Base-by-base conservation (phyloP, 2,113 vertebrate species). In the Cygnus atratus region DNA sequence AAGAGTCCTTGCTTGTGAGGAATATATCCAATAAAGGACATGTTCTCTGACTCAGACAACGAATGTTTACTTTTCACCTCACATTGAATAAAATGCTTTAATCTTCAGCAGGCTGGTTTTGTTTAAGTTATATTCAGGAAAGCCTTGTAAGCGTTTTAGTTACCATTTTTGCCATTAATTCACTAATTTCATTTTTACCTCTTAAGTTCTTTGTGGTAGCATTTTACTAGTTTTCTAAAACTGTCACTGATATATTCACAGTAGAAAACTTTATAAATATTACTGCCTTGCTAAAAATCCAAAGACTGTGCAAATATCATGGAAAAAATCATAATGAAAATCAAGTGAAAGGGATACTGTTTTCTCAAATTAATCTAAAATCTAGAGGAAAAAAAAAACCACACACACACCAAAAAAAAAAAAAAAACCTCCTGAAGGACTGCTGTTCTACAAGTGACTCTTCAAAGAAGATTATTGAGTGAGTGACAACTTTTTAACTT, bases 31-130 rank as follows among this genome's bases (percentile, higher is more conserved):
- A 84, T 50, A 24, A 50, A 78, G 87, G 61, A 48, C 41, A 80
- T 78, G 57, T 78, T 76, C 75, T 70, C 87, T 79, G 39, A 31
- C 90, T 84, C 61, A 74, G 66, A 90, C 92, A 70, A 66, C 18
- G 15, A 52, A 39, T 29, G 48, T 87, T 92, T 35, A 58, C 88
- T 92, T 88, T 76, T 79, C 54, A 77, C 41, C 62, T 68, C 0
- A 0, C 62, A 41, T 74, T 81, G 90, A 90, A 88, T 57, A 33
- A 88, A 88, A n/a, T 79, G n/a, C 62, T 94, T 91, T 82, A 25
- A 84, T 84, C 54, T 88, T 78, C 71, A 87, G 26, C 37, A 67
- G 50, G 16, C 41, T 89, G 43, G 2, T 76, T 94, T 87, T 84
- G 46, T 63, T 87, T 59, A 55, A 31, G 19, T 52, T 84, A 29